A percentile compares a stretch with the other conserved stretches of the same genome.
These are phyloP conservation scores for Acanthisitta chloris DNA, from an alignment of 2,113 vertebrate genomes.

Conservation along the genomic window DNA sequence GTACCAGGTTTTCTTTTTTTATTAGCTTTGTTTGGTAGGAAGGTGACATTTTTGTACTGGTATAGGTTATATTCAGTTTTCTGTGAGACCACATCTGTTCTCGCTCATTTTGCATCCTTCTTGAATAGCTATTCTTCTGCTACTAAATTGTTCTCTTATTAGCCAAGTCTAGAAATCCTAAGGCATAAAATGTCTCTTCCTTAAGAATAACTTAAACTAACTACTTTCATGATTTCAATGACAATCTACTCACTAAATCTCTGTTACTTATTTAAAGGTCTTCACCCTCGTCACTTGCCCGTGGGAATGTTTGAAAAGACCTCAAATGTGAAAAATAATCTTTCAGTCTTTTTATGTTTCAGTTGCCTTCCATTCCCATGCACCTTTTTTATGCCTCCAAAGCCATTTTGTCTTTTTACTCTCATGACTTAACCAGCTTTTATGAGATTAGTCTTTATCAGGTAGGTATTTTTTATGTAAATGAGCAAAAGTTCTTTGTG, in stretches of 20 bases:
- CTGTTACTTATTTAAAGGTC: slow-evolving; percentile 35
- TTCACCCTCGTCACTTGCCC: not conserved
- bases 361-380: not conserved
- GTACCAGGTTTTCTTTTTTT: not conserved
- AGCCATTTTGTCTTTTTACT: slow-evolving; percentile 5
- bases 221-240: slow-evolving; percentile 11
- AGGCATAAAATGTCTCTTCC: not conserved
- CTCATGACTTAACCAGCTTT: not conserved
- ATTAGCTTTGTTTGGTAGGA: not conserved
- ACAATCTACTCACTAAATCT: not conserved
- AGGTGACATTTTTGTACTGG: not conserved
- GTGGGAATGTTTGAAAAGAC: not conserved
- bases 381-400: not conserved
- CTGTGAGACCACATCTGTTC: not conserved
- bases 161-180: not conserved
- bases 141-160: not conserved
- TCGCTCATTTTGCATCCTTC: not conserved
- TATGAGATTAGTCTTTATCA: not conserved
- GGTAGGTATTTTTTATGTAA: not conserved
- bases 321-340: not conserved
- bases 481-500: not conserved
- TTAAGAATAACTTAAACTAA: slow-evolving; percentile 44
- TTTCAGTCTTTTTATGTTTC: not conserved
- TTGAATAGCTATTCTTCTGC: slow-evolving; percentile 23
- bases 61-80: not conserved